A percentile compares a stretch with the other conserved stretches of the same genome.
These are phyloP conservation scores for Dicycla oo DNA, from an alignment of 2,888 invertebrate species.

Conservation along the genomic window DNA sequence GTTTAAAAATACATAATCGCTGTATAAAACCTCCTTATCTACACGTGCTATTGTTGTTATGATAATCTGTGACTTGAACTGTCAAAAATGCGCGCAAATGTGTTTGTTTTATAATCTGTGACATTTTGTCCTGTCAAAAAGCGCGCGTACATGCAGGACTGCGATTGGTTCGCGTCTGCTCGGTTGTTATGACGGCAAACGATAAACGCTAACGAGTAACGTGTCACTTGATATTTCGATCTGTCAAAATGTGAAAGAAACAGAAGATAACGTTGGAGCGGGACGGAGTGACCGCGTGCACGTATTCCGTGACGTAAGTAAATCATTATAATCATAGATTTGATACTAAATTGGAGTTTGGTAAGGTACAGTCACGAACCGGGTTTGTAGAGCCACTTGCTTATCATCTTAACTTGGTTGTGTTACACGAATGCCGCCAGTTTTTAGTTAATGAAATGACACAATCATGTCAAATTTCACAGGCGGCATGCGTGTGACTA, in stretches of 20 bases:
- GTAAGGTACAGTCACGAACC: too few species aligned
- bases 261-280: conserved; percentile 70
- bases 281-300: conserved; percentile 67
- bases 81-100: conserved; percentile 49
- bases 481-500: too few species aligned
- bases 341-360: conserved; percentile 34
- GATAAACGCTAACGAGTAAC: conserved; percentile 68
- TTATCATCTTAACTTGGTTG: too few species aligned
- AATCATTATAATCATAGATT: conserved; percentile 46
- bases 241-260: conserved; percentile 86
- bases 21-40: conserved; percentile 29
- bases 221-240: conserved; percentile 80
- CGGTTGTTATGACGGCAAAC: conserved; percentile 64
- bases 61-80: conserved; percentile 45
- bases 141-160: conserved; percentile 55
- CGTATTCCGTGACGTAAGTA: conserved; percentile 67
- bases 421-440: too few species aligned
- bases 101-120: conserved; percentile 51
- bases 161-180: conserved; percentile 54
- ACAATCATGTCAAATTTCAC: too few species aligned
- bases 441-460: too few species aligned
- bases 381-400: too few species aligned
- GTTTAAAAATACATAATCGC: conserved; percentile 51
- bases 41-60: conserved; percentile 40
- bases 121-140: conserved; percentile 62